Percentiles rank a stretch among this genome's conserved stretches.
Conservation (phyloP, 2,888 invertebrate species). For the Rhingia rostrata region DNA sequence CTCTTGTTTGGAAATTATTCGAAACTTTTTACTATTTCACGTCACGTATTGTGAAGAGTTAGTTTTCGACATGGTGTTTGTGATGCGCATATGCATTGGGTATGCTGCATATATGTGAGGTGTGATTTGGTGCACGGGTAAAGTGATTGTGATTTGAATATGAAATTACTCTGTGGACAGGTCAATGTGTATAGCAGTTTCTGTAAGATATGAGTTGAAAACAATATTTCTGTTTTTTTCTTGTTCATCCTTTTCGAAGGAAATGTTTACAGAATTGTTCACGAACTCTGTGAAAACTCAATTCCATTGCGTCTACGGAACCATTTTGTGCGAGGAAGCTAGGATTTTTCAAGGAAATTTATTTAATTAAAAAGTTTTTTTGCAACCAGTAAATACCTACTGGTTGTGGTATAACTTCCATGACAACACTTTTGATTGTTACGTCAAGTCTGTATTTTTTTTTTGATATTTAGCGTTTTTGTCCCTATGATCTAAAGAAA, state of each 20-base stretch:
- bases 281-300: background rate
- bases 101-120: conserved; percentile 1
- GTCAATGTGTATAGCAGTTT: conserved; percentile 14
- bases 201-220: background rate
- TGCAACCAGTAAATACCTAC: no score
- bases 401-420: no score
- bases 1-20: conserved; percentile 62
- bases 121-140: conserved; percentile 51
- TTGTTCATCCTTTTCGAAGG: background rate
- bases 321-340: no score
- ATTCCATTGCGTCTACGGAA: no score
- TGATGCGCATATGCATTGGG: conserved; percentile 50
- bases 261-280: background rate
- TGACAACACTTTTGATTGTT: no score
- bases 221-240: background rate
- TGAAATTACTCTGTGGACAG: conserved; percentile 17
- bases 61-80: conserved; percentile 62
- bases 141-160: conserved; percentile 63
- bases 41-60: conserved; percentile 65
- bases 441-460: no score
- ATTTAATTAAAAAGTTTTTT: no score
- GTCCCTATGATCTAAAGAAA: no score
- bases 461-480: no score
- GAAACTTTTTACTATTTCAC: conserved; percentile 55
- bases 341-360: no score